Evolutionary conservation across 1,140 invertebrate genomes (phyloP).

Genomic region (Cyclina sinensis): DNA sequence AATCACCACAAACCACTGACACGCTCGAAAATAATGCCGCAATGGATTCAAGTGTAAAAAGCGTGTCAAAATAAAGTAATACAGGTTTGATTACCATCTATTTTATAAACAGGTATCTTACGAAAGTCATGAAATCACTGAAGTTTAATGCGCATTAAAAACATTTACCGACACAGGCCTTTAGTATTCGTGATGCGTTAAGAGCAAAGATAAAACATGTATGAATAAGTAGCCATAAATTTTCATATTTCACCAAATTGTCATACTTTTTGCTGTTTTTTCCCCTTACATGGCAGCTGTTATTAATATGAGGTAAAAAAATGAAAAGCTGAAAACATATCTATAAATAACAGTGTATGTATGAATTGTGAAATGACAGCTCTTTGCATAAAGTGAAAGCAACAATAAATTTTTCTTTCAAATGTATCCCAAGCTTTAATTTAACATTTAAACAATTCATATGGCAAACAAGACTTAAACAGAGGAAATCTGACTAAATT

Average conservation of each 20-base stretch:
- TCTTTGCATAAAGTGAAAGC: no score
- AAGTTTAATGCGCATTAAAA: slow-evolving; percentile 13
- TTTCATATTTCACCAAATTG: neutral
- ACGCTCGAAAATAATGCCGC: neutral
- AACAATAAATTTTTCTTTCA: no score
- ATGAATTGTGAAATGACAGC: no score
- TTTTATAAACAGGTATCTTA: slow-evolving; percentile 41
- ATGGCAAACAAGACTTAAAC: no score
- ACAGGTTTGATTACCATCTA: slow-evolving; percentile 36
- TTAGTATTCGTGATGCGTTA: slow-evolving; percentile 7
- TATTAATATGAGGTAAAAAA: neutral
- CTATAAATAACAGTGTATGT: no score
- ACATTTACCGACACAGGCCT: neutral
- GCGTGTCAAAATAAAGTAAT: slow-evolving; percentile 47
- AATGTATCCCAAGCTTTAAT: no score
- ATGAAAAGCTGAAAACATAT: no score
- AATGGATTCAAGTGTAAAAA: slow-evolving; percentile 25
- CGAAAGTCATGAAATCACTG: slow-evolving; percentile 16
- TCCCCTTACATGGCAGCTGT: neutral
- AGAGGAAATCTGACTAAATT: no score
- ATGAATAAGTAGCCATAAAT: neutral
- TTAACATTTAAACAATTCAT: no score
- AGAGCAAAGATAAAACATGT: slow-evolving; percentile 2
- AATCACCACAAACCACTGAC: slow-evolving; percentile 23
- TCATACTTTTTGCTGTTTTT: neutral